phyloP scores from a whole-genome alignment of 2,113 vertebrate species.

The Falcunculus frontatus region DNA sequence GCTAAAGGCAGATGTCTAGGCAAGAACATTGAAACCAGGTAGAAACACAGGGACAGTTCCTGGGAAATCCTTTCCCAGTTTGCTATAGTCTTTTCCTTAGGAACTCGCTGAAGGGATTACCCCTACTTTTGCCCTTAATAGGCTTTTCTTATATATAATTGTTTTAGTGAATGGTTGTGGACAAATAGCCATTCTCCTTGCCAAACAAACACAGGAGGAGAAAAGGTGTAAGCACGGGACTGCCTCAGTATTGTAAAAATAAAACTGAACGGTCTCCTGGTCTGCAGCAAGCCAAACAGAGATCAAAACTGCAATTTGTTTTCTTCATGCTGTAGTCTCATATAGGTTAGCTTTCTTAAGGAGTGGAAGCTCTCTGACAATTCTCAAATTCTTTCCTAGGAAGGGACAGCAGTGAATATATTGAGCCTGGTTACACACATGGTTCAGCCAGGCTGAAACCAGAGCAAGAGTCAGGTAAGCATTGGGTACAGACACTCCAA shows the following conservation, averaged over 20 bases:
- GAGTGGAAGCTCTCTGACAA: neutral
- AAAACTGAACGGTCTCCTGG: neutral
- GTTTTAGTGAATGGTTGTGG: neutral
- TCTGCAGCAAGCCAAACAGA: neutral
- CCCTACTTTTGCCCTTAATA: neutral
- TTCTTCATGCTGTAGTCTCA: neutral
- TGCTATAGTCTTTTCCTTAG: neutral
- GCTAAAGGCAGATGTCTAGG: neutral
- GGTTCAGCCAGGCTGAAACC: neutral
- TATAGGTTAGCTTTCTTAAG: neutral
- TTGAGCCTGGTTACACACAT: neutral
- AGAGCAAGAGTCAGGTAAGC: neutral
- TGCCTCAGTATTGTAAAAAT: neutral
- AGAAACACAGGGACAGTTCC: neutral
- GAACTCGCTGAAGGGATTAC: neutral
- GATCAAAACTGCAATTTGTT: neutral
- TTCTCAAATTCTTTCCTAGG: neutral
- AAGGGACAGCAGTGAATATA: neutral
- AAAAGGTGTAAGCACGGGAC: neutral
- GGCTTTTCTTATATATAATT: neutral
- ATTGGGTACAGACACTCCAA: neutral
- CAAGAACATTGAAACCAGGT: neutral
- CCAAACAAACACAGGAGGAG: neutral
- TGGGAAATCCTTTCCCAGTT: neutral
- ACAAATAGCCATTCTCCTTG: neutral